phyloP scores from a whole-genome alignment of 2,888 invertebrate genomes.

The Apotomis betuletana region DNA sequence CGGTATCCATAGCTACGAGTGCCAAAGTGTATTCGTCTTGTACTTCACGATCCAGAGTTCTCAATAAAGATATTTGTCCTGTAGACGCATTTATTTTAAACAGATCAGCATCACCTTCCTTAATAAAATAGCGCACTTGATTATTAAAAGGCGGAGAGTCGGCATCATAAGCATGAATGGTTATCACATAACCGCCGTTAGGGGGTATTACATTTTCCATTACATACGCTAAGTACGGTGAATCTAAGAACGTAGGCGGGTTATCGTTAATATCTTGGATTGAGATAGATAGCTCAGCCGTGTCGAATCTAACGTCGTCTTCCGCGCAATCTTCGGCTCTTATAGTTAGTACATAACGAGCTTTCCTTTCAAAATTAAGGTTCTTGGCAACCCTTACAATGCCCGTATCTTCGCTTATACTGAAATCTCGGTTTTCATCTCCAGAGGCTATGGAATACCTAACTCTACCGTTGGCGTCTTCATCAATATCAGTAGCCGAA shows the following conservation, averaged over 20 bases:
- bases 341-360: constrained; percentile 91
- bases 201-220: constrained; percentile 96
- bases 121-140: constrained; percentile 95
- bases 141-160: constrained; percentile 95
- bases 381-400: constrained; percentile 95
- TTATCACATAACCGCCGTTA: constrained; percentile 90
- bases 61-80: constrained; percentile 93
- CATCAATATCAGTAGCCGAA: constrained; percentile 94
- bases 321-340: constrained; percentile 94
- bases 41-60: constrained; percentile 92
- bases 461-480: constrained; percentile 94
- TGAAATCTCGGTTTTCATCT: constrained; percentile 95
- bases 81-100: constrained; percentile 96
- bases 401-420: constrained; percentile 95
- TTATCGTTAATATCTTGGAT: constrained; percentile 97
- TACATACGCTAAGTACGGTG: constrained; percentile 96
- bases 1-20: constrained; percentile 96
- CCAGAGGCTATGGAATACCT: constrained; percentile 95
- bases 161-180: constrained; percentile 94
- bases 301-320: constrained; percentile 88
- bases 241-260: constrained; percentile 95
- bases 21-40: constrained; percentile 93
- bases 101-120: constrained; percentile 95
- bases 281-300: constrained; percentile 91
- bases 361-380: constrained; percentile 95